Evolutionary conservation across 1,140 invertebrate species (phyloP), one percentile per base, ranked within the genome.

Genomic region (Aphelinus atriplicis): DNA sequence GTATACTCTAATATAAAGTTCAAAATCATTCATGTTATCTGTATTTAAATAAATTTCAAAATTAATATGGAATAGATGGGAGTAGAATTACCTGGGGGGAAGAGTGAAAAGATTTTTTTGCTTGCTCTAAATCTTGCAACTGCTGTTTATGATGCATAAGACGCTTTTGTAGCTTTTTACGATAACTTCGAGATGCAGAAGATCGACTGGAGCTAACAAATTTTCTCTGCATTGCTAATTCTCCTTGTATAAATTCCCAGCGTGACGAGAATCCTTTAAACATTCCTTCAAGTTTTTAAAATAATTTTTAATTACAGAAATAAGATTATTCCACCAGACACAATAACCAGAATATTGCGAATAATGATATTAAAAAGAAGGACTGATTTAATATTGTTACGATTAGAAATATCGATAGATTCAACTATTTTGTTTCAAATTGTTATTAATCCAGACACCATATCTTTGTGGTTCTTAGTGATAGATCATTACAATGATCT

Each of bases 231-330:
- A 91, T 90, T n/a, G 90, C 90, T 9, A 89, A 88, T 84, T 92
- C 93, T 67, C 93, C 93, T 78, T 94, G 93, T 80, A 95, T 92
- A 86, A 95, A 95, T 83, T 95, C 93, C 94, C 94, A 95, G 66
- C 94, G 89, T 6, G 90, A 89, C 3, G 86, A 83, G 9, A 89
- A 82, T 75, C 88, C 88, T 88, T 63, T 63, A 51, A 60, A 76
- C 10, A 66, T 4, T 53, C 4, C 4, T 9, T 9, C 4, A 53
- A 6, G 9, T 53, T 9, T 4, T 53, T 9, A 53, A n/a, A 51
- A 9, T n/a, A 7, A 57, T 51, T 68, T n/a, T 57, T 68, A 10
- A 57, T 53, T 46, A 48, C 0, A 53, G 9, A 53, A 53, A 53
- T 53, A 53, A 53, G 9, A 4, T 53, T 53, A 6, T 53, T 53